These are phyloP conservation scores for Lucinisca nassula DNA, from an alignment of 2,888 invertebrate species.

Conservation along the genomic window DNA sequence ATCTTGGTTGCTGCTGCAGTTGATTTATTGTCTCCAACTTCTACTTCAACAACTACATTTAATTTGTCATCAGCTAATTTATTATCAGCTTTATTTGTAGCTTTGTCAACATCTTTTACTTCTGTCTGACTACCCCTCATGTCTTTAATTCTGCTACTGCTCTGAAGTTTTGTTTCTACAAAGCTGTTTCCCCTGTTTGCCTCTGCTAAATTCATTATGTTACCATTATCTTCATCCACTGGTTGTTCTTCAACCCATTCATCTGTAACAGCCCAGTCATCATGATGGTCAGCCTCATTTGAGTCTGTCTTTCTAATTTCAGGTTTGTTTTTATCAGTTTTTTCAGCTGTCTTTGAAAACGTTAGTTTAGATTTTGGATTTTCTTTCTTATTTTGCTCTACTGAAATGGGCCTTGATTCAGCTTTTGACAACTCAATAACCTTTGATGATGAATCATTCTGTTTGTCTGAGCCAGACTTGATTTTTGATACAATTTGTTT, in stretches of 20 bases:
- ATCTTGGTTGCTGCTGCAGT: too few relatives aligned
- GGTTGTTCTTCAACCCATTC: not conserved
- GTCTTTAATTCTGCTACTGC: too few relatives aligned
- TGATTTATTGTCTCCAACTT: not conserved
- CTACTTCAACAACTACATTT: not conserved
- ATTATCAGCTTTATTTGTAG: not conserved
- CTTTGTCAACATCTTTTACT: too few relatives aligned
- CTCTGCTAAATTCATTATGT: too few relatives aligned
- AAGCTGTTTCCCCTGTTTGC: too few relatives aligned
- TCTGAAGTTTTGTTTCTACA: too few relatives aligned
- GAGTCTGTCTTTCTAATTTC: not conserved
- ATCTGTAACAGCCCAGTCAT: constrained; percentile 1
- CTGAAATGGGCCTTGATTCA: too few relatives aligned
- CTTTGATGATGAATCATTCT: too few relatives aligned
- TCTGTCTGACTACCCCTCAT: not conserved
- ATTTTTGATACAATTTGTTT: not conserved
- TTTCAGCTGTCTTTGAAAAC: too few relatives aligned
- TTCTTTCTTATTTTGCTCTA: too few relatives aligned
- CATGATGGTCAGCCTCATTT: not conserved
- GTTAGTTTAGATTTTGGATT: too few relatives aligned
- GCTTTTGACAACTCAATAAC: too few relatives aligned
- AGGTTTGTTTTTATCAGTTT: not conserved
- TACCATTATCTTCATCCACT: not conserved
- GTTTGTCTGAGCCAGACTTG: not conserved
- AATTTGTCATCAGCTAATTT: not conserved